A percentile compares a stretch with the other conserved stretches of the same genome.
Evolutionary conservation across 1,140 invertebrate genomes (phyloP).

Genomic region (Scaptomyza pallida): DNA sequence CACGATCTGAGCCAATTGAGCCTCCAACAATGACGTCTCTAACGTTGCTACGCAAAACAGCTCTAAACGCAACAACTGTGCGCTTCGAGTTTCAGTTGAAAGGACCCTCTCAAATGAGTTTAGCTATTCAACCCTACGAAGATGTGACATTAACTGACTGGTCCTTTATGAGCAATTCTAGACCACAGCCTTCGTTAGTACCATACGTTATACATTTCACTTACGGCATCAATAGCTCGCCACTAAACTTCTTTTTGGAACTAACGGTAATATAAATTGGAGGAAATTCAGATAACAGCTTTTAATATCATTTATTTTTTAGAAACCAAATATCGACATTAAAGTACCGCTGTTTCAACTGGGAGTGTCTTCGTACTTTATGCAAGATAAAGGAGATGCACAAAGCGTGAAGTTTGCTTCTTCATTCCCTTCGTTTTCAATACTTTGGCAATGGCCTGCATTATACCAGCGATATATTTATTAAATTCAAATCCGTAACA

Average conservation of each 20-base stretch:
- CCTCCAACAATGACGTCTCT: constrained; percentile 40
- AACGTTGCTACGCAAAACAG: constrained; percentile 43
- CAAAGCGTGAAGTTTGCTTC: constrained; percentile 29
- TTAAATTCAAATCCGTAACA: no score
- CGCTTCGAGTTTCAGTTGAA: constrained; percentile 62
- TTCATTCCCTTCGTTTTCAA: constrained; percentile 46
- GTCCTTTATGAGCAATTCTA: constrained; percentile 86
- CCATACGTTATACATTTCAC: constrained; percentile 89
- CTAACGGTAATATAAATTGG: constrained; percentile 73
- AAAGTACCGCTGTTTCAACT: constrained; percentile 49
- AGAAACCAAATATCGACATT: constrained; percentile 82
- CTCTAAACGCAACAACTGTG: constrained; percentile 14
- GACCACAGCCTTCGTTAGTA: constrained; percentile 85
- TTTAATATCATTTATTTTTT: constrained; percentile 57
- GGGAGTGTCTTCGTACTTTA: constrained; percentile 31
- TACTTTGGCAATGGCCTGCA: constrained; percentile 44
- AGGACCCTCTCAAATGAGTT: constrained; percentile 89
- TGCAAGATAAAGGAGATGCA: constrained; percentile 31
- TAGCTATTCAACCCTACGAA: constrained; percentile 87
- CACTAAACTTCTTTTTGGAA: constrained; percentile 87
- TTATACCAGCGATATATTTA: no score
- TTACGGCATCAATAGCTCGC: constrained; percentile 86
- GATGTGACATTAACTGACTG: constrained; percentile 86
- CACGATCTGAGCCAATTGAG: constrained; percentile 42
- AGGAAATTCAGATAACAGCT: neutral